These are phyloP conservation scores for Pseudotriccus pelzelni DNA, from an alignment of 2,797 vertebrate species.

Conservation along the genomic window DNA sequence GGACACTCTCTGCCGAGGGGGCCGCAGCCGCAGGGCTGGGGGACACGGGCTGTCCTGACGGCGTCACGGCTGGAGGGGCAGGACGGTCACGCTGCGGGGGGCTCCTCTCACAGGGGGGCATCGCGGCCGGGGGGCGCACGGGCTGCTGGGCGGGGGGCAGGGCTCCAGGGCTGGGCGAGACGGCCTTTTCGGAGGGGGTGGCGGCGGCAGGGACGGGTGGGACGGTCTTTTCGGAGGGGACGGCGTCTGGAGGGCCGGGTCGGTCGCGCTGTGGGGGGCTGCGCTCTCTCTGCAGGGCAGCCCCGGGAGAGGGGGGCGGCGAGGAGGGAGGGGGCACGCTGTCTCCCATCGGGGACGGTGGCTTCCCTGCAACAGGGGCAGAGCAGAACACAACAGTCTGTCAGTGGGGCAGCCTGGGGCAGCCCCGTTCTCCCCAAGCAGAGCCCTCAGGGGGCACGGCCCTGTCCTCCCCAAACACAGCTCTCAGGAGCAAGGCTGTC, in stretches of 20 bases:
- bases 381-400: neutral
- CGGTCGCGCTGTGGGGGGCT: rapidly evolving
- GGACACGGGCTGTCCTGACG: neutral
- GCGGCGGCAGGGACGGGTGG: neutral
- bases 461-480: neutral
- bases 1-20: neutral
- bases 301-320: neutral
- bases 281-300: neutral
- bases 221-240: neutral
- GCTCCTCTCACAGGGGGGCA: neutral
- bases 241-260: neutral
- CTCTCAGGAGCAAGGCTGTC: neutral
- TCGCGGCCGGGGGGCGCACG: rapidly evolving
- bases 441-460: neutral
- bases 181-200: neutral
- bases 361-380: slow-evolving; percentile 41
- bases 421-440: neutral
- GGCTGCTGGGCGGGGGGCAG: neutral
- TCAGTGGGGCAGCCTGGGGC: neutral
- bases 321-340: neutral
- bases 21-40: neutral
- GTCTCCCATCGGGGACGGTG: slow-evolving; percentile 51
- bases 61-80: rapidly evolving
- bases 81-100: neutral
- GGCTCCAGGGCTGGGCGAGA: neutral